These are phyloP conservation scores for Melanerpes formicivorus DNA, from an alignment of 2,113 vertebrate genomes.

Conservation along the genomic window DNA sequence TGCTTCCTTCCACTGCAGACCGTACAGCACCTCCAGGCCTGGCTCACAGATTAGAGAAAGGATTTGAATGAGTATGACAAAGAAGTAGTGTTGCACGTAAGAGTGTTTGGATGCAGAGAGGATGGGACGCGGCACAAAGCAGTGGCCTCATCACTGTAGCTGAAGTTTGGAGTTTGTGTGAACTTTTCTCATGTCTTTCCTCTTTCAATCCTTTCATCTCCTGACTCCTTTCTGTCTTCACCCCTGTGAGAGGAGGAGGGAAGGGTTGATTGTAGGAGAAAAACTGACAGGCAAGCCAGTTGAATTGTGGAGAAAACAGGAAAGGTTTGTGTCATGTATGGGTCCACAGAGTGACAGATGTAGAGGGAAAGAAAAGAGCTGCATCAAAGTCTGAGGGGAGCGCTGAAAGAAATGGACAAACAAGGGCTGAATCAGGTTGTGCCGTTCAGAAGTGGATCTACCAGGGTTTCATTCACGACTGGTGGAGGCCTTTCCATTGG, in stretches of 20 bases:
- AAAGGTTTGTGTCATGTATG: not conserved
- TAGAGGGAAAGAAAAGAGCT: not conserved
- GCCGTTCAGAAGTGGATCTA: not conserved
- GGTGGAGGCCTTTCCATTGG: not conserved
- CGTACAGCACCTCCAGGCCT: not conserved
- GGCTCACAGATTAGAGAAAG: not conserved
- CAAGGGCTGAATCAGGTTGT: not conserved
- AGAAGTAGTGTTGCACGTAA: not conserved
- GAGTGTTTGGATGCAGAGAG: not conserved
- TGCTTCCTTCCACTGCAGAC: not conserved
- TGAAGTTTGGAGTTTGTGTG: not conserved
- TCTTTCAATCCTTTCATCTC: not conserved
- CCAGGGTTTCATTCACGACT: not conserved
- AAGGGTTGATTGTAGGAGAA: not conserved
- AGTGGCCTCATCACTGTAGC: not conserved
- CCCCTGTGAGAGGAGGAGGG: not conserved
- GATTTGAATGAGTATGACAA: not conserved
- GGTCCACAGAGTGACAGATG: not conserved
- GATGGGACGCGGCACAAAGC: not conserved
- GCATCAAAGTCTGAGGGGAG: not conserved
- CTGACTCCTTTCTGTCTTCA: not conserved
- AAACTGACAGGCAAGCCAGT: not conserved
- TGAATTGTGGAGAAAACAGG: not conserved
- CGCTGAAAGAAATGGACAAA: not conserved
- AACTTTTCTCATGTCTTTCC: not conserved